phyloP scores from a whole-genome alignment of 2,888 invertebrate genomes.

The Sesamia inferens region DNA sequence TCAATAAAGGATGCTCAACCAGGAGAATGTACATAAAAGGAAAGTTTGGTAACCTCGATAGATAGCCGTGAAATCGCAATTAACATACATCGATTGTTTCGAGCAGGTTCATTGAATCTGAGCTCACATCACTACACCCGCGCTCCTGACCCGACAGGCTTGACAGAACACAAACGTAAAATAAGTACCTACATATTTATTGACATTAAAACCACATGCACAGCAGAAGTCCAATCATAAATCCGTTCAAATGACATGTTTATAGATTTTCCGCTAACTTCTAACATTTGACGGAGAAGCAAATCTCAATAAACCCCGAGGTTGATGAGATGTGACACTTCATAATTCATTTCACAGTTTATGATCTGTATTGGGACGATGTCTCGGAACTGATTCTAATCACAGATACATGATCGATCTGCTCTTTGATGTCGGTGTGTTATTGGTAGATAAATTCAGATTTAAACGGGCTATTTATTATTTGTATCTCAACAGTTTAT shows the following conservation, averaged over 20 bases:
- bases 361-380: constrained; percentile 62
- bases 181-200: constrained; percentile 51
- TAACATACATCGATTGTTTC: constrained; percentile 81
- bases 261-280: constrained; percentile 60
- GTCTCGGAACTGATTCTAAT: constrained; percentile 55
- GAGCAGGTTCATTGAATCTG: constrained; percentile 73
- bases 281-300: constrained; percentile 46
- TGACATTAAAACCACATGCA: constrained; percentile 52
- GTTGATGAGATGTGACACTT: constrained; percentile 76
- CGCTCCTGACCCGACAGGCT: constrained; percentile 70
- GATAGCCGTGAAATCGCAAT: constrained; percentile 79
- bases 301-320: constrained; percentile 71
- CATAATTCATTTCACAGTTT: constrained; percentile 73
- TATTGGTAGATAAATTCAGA: constrained; percentile 46
- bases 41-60: constrained; percentile 79
- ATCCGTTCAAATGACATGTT: constrained; percentile 49
- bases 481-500: constrained; percentile 37
- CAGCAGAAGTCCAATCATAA: constrained; percentile 66
- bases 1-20: constrained; percentile 64
- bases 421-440: constrained; percentile 43
- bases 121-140: constrained; percentile 62
- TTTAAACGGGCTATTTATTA: constrained; percentile 44
- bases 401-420: constrained; percentile 54
- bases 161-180: constrained; percentile 63
- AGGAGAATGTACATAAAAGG: constrained; percentile 72